Evolutionary conservation across 2,113 vertebrate genomes (phyloP).

Genomic region (Sitta europaea): DNA sequence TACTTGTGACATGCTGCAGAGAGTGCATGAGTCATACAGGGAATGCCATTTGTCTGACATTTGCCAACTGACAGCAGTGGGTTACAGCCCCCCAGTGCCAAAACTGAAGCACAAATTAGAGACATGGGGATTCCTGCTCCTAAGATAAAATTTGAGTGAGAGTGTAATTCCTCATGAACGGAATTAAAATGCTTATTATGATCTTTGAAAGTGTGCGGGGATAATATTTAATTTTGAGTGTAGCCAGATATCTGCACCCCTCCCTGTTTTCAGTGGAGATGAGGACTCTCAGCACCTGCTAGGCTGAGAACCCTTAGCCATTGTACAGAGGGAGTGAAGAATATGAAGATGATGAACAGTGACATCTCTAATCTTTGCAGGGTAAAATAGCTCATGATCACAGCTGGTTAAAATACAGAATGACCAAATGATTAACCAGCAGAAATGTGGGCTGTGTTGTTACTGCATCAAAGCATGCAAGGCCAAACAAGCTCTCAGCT

Average conservation of each 20-base stretch:
- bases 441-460: constrained; percentile 29
- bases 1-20: neutral
- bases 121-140: neutral
- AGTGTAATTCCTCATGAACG: neutral
- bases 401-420: constrained; percentile 39
- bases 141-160: neutral
- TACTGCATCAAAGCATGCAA: constrained; percentile 49
- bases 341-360: neutral
- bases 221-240: neutral
- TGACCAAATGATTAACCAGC: constrained; percentile 56
- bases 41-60: neutral
- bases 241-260: neutral
- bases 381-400: neutral
- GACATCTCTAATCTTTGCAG: neutral
- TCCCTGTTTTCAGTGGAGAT: neutral
- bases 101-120: neutral
- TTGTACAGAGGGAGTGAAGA: neutral
- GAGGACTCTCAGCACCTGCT: neutral
- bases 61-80: neutral
- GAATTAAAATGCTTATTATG: neutral
- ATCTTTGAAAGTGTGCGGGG: neutral
- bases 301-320: neutral
- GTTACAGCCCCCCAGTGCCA: neutral
- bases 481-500: constrained; percentile 38
- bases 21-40: neutral